Percentiles rank a stretch among this genome's conserved stretches.
Conservation (phyloP, 2,888 invertebrate genomes). For the Hofmannophila pseudospretella region DNA sequence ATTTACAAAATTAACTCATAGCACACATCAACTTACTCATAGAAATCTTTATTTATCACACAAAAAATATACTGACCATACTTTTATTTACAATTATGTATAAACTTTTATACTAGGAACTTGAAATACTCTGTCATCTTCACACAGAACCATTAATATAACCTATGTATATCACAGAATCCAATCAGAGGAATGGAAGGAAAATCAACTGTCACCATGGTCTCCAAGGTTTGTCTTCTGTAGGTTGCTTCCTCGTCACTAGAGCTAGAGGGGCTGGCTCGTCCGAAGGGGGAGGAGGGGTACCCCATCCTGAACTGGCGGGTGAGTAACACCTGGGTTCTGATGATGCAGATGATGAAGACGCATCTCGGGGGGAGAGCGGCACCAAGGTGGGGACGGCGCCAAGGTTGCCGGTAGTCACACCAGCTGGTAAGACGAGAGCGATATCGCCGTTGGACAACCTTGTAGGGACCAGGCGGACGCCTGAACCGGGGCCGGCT, state of each 20-base stretch:
- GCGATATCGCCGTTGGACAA: slow-evolving; percentile 91
- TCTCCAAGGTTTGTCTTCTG: slow-evolving; percentile 88
- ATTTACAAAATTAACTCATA: slow-evolving; percentile 16
- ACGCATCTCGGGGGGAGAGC: slow-evolving; percentile 85
- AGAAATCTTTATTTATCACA: not conserved
- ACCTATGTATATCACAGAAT: slow-evolving; percentile 36
- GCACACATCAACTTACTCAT: not conserved
- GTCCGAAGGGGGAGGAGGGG: slow-evolving; percentile 56
- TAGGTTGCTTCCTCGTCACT: slow-evolving; percentile 81
- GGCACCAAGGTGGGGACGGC: slow-evolving; percentile 84
- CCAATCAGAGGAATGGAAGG: slow-evolving; percentile 29
- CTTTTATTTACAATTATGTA: slow-evolving; percentile 3
- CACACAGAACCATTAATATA: slow-evolving; percentile 9
- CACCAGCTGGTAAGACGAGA: slow-evolving; percentile 84
- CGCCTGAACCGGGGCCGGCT: slow-evolving; percentile 83
- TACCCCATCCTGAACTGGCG: slow-evolving; percentile 72
- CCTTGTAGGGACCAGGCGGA: slow-evolving; percentile 89
- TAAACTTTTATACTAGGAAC: slow-evolving; percentile 36
- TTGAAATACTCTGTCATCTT: slow-evolving; percentile 38
- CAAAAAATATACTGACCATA: slow-evolving; percentile 14
- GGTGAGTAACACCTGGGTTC: slow-evolving; percentile 78
- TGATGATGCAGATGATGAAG: slow-evolving; percentile 83
- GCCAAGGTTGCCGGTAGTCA: slow-evolving; percentile 67
- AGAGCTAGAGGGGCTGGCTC: slow-evolving; percentile 81
- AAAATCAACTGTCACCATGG: slow-evolving; percentile 81